phyloP scores from a whole-genome alignment of 2,797 vertebrate species.

The Adrianichthys oophorus region DNA sequence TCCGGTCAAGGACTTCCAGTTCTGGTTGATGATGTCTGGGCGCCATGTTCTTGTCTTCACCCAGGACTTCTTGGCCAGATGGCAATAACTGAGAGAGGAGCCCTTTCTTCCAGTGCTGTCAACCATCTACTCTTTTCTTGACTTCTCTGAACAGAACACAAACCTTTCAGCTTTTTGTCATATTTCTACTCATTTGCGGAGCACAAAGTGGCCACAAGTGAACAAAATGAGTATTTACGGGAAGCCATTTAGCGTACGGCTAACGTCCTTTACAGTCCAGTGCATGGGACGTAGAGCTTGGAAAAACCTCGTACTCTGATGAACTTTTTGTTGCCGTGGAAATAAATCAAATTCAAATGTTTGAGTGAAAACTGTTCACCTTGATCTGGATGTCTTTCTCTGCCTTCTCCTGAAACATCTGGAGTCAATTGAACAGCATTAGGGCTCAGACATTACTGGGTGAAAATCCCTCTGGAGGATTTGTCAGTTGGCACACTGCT shows the following conservation, averaged over 20 bases:
- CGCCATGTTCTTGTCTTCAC: no score
- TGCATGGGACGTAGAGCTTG: neutral
- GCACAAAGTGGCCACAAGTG: slow-evolving; percentile 14
- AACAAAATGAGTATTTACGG: slow-evolving; percentile 22
- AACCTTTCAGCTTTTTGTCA: neutral
- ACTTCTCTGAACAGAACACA: neutral
- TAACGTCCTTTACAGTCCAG: neutral
- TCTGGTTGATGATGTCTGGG: no score
- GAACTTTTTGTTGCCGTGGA: neutral
- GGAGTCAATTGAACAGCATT: slow-evolving; percentile 66
- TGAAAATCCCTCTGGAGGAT: slow-evolving; percentile 69
- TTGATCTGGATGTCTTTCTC: slow-evolving; percentile 1
- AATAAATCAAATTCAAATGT: slow-evolving; percentile 9
- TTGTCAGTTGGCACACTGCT: slow-evolving; percentile 59
- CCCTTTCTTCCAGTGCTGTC: neutral
- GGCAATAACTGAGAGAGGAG: no score
- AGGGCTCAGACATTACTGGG: slow-evolving; percentile 56
- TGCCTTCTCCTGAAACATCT: slow-evolving; percentile 65
- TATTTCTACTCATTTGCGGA: slow-evolving; percentile 2
- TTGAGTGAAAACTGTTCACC: slow-evolving; percentile 18
- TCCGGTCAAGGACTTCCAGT: no score
- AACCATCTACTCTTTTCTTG: neutral
- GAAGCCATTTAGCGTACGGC: neutral
- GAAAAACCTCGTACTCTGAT: no score
- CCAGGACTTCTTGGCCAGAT: no score